Evolutionary conservation across 2,113 vertebrate genomes (phyloP).

Genomic region (Catharus fuscescens): DNA sequence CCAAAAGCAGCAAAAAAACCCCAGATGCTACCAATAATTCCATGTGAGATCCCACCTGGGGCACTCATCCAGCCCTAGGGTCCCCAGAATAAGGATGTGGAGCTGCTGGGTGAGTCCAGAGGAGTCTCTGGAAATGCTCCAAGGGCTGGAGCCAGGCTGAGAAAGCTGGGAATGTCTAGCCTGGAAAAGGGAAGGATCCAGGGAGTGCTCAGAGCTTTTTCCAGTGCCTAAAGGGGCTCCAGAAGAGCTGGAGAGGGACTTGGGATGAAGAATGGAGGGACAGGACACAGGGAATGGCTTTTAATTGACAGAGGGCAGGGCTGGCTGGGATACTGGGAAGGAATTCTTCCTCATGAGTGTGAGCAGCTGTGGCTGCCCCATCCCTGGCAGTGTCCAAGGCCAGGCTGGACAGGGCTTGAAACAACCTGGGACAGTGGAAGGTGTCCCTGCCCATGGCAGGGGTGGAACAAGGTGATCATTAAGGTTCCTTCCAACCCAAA

Average conservation of each 20-base stretch:
- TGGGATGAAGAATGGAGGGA: rapidly evolving
- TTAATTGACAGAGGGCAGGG: rapidly evolving
- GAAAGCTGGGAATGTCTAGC: not conserved
- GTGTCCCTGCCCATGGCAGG: not conserved
- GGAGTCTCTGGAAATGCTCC: rapidly evolving
- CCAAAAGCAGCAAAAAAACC: not conserved
- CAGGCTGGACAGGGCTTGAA: rapidly evolving
- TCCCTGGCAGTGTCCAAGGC: not conserved
- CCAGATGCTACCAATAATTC: rapidly evolving
- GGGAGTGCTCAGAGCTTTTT: not conserved
- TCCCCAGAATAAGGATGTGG: rapidly evolving
- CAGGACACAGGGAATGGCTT: not conserved
- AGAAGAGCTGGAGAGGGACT: not conserved
- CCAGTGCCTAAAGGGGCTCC: not conserved
- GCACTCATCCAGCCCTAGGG: not conserved
- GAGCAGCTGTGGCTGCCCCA: rapidly evolving
- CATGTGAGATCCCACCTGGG: not conserved
- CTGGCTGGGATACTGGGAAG: rapidly evolving
- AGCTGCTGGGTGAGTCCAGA: not conserved
- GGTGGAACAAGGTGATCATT: not conserved
- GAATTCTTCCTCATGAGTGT: rapidly evolving
- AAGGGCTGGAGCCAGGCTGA: not conserved
- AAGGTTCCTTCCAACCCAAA: not conserved
- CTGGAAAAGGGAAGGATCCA: rapidly evolving
- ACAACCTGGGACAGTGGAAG: rapidly evolving